Percentiles rank a stretch among this genome's conserved stretches.
These are phyloP conservation scores for Prunella himalayana DNA, from an alignment of 2,113 vertebrate species.

Conservation along the genomic window DNA sequence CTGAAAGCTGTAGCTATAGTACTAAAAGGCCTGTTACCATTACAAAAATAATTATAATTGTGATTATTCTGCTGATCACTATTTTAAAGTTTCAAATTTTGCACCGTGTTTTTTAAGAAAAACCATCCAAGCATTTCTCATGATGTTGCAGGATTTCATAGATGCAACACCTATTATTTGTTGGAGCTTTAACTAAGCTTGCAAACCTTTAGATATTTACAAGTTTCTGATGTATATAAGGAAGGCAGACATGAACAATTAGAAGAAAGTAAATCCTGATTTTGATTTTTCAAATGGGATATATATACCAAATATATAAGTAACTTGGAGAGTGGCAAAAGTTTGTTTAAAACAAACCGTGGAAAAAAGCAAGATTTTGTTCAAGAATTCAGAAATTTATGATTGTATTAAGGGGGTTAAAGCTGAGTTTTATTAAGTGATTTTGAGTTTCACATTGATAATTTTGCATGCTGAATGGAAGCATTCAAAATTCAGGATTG, in stretches of 20 bases:
- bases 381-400: not conserved
- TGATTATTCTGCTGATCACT: not conserved
- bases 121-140: not conserved
- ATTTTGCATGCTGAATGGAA: not conserved
- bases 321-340: not conserved
- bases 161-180: not conserved
- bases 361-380: not conserved
- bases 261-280: not conserved
- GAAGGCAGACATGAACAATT: not conserved
- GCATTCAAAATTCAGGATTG: not conserved
- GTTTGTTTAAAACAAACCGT: not conserved
- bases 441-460: not conserved
- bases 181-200: not conserved
- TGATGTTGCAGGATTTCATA: not conserved
- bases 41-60: slow-evolving; percentile 20
- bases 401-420: not conserved
- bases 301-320: not conserved
- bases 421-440: not conserved
- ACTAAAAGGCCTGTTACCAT: slow-evolving; percentile 26
- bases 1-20: slow-evolving; percentile 47
- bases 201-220: not conserved
- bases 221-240: not conserved
- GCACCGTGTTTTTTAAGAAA: not conserved
- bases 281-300: not conserved
- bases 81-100: slow-evolving; percentile 15